These are phyloP conservation scores for Platorchestia sp. DNA, from an alignment of 1,140 invertebrate species.

Conservation along the genomic window DNA sequence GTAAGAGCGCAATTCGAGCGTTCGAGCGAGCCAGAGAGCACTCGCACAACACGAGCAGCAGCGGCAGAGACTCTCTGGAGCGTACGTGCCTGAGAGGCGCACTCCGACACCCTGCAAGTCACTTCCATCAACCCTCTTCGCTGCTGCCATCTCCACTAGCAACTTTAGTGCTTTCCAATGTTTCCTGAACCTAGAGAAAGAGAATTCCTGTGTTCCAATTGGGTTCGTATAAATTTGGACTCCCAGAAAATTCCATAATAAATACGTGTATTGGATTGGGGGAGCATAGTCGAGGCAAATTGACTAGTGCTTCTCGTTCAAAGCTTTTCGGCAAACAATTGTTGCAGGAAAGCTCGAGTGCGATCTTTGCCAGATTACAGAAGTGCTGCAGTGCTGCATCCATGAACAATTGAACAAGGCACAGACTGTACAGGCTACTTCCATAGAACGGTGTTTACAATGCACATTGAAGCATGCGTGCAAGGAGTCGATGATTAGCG, in stretches of 20 bases:
- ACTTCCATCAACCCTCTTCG: slow-evolving; percentile 19
- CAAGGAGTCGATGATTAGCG: not conserved
- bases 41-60: not conserved
- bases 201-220: slow-evolving; percentile 30
- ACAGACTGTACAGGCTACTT: not conserved
- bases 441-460: not conserved
- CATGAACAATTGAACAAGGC: not conserved
- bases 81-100: not conserved
- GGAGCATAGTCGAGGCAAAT: not conserved
- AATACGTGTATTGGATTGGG: slow-evolving; percentile 39
- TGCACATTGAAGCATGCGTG: not conserved
- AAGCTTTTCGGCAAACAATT: not conserved
- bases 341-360: not conserved
- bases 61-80: not conserved
- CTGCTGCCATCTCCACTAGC: not conserved
- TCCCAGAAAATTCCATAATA: slow-evolving; percentile 7
- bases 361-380: not conserved
- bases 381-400: not conserved
- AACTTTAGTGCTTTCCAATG: slow-evolving; percentile 39
- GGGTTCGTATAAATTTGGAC: slow-evolving; percentile 38
- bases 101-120: not conserved
- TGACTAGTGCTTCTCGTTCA: not conserved
- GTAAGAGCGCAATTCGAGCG: not conserved
- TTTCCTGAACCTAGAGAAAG: slow-evolving; percentile 23
- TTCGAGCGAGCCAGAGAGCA: not conserved